Base-by-base conservation (phyloP, 37 sponge, comb jelly and placozoan species). In the Aplysina aerophoba region DNA sequence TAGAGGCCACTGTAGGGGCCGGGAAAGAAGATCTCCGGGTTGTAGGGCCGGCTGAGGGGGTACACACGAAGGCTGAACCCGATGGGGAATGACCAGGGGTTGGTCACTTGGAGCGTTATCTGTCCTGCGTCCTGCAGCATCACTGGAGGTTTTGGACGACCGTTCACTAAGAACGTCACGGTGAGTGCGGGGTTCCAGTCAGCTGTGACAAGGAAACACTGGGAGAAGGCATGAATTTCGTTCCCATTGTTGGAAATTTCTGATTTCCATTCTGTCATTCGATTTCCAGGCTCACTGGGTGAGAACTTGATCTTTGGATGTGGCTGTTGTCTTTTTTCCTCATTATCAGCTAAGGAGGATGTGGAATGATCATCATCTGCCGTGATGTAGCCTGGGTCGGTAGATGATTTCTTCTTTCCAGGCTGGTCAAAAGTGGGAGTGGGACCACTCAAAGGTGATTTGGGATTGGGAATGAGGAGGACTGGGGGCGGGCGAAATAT, bases 11-110 rank as follows among this genome's bases (percentile, higher is more conserved):
- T 12, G 21, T n/a, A 40, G 2, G 78, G 78, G 15, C 78, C 78
- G 25, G 78, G 78, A 36, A 75, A 75, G 41, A 75, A n/a, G 53
- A 75, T 75, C 54, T 75, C 78, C 38, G 78, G 78, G 54, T 41
- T 40, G 78, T 75, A 75, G 13, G 78, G 78, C 6, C 78, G 78
- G 25, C 54, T 75, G 50, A 75, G 53, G 50, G 78, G 24, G 53
- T 36, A 75, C n/a, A 75, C 78, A 22, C 78, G 78, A 3, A 75
- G 78, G 53, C 78, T 75, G 54, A 75, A 36, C 11, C 24, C 78
- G 4, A 50, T 75, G 44, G 78, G 3, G 54, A 75, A 75, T 41
- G 78, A 44, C 78, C 78, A 75, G 1, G 78, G 78, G 40, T 75
- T 75, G 22, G n/a, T 19, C 41, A 75, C 78, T 54, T 75, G 41